Evolutionary conservation across 2,888 invertebrate species (phyloP).

Genomic region (Lagria hirta): DNA sequence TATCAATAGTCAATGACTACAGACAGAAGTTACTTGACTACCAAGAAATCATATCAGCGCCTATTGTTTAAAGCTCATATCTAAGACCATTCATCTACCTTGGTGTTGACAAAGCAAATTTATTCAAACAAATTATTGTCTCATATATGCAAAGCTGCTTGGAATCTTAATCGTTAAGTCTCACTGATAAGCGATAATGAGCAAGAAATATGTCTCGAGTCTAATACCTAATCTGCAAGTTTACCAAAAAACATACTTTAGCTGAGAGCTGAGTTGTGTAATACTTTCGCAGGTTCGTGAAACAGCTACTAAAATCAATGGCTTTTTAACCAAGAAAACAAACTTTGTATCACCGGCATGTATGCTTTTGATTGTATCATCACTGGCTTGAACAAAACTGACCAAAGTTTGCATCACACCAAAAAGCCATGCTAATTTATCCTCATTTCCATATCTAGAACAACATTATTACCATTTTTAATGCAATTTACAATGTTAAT

Average conservation of each 20-base stretch:
- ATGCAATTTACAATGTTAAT: constrained; percentile 30
- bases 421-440: constrained; percentile 89
- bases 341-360: constrained; percentile 84
- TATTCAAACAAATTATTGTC: no score
- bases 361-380: constrained; percentile 84
- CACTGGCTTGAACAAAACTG: constrained; percentile 81
- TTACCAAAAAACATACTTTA: constrained; percentile 73
- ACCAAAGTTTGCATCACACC: constrained; percentile 94
- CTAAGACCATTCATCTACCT: no score
- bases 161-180: no score
- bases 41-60: no score
- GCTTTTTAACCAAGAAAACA: constrained; percentile 88
- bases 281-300: constrained; percentile 82
- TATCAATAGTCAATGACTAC: no score
- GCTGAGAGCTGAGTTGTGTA: constrained; percentile 78
- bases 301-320: constrained; percentile 87
- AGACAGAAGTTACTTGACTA: no score
- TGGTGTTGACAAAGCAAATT: no score
- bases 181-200: no score
- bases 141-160: no score
- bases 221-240: no score
- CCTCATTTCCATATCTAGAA: constrained; percentile 84
- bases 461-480: constrained; percentile 24
- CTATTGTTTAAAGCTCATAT: constrained; percentile 2
- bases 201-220: no score